A percentile compares a stretch with the other conserved stretches of the same genome.
Conservation (phyloP, 1,140 invertebrate species). For the Yoshiicerus persimilis region DNA sequence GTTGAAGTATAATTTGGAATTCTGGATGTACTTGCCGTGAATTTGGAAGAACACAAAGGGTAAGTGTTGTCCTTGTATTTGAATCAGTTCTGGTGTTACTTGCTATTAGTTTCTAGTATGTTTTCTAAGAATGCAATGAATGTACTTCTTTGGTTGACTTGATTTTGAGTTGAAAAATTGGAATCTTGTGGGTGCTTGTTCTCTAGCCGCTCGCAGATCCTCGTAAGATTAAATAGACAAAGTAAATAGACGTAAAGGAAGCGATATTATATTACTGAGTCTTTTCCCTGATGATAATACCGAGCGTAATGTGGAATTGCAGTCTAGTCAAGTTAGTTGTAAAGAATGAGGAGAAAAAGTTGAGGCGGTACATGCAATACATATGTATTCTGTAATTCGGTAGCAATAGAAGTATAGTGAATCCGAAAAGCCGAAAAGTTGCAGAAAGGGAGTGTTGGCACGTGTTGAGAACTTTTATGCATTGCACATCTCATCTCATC, state of each 20-base stretch:
- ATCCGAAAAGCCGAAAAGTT: slow-evolving; percentile 22
- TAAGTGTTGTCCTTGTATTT: background rate
- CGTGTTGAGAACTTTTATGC: slow-evolving; percentile 19
- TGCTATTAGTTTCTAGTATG: too few relatives aligned
- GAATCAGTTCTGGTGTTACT: background rate
- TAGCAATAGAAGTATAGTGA: too few relatives aligned
- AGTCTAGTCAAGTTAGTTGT: background rate
- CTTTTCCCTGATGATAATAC: slow-evolving; percentile 4
- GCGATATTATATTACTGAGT: background rate
- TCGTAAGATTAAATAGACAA: background rate
- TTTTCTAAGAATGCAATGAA: background rate
- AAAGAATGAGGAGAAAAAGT: slow-evolving; percentile 7
- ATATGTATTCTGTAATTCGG: too few relatives aligned
- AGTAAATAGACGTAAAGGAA: background rate
- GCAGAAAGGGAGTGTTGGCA: slow-evolving; percentile 20
- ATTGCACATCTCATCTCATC: slow-evolving; percentile 9
- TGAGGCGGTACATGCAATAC: background rate
- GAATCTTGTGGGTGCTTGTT: background rate
- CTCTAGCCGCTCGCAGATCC: background rate
- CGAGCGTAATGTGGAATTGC: background rate
- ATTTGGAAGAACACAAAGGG: background rate
- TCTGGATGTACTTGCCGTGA: background rate
- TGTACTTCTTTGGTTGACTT: background rate
- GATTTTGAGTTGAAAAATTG: background rate
- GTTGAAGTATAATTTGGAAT: background rate